phyloP scores from a whole-genome alignment of 1,140 invertebrate genomes.

The Prorops nasuta region DNA sequence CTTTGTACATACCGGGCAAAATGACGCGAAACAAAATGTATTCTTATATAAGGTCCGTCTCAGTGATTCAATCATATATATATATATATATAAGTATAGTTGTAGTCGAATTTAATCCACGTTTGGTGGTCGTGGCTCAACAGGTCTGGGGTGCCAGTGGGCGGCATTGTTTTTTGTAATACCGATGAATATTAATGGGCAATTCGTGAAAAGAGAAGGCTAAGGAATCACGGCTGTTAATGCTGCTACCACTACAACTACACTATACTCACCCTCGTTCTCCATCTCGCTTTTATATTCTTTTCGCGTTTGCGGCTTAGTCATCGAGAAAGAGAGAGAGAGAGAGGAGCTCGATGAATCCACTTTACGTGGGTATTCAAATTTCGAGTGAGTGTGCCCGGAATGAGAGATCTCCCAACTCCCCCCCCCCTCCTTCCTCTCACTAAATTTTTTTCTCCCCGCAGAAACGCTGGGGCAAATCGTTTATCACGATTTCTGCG shows the following conservation, averaged over 20 bases:
- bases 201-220: constrained; percentile 26
- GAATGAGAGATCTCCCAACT: constrained; percentile 35
- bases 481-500: no score
- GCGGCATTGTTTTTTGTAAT: constrained; percentile 49
- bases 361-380: constrained; percentile 48
- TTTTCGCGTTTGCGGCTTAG: constrained; percentile 51
- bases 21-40: no score
- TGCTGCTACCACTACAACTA: no score
- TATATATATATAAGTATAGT: no score
- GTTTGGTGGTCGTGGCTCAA: constrained; percentile 42
- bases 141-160: constrained; percentile 43
- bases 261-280: no score
- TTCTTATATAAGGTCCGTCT: no score
- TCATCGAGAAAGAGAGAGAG: constrained; percentile 30
- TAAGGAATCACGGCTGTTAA: neutral
- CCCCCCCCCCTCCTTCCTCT: neutral
- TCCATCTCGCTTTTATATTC: constrained; percentile 38
- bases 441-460: constrained; percentile 2
- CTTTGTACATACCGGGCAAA: no score
- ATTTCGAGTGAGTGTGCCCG: constrained; percentile 45
- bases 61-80: constrained; percentile 47
- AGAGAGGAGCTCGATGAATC: constrained; percentile 29
- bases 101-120: constrained; percentile 47
- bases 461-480: no score
- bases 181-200: constrained; percentile 50